Percentiles rank a stretch among this genome's conserved stretches.
phyloP scores from a whole-genome alignment of 1,140 invertebrate genomes.

The Drosophila sp. region DNA sequence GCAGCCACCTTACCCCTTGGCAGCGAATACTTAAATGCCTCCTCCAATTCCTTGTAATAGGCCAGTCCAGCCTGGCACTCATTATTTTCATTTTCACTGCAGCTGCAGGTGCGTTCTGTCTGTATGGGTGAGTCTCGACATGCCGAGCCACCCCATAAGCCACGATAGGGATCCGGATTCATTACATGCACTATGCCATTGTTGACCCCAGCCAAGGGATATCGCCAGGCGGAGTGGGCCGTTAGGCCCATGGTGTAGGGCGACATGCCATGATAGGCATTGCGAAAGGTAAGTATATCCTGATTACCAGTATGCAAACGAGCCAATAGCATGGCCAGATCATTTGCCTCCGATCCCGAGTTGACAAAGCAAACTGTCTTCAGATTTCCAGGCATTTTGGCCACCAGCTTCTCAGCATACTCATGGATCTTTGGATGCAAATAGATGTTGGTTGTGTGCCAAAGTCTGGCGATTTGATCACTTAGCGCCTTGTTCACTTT shows the following conservation, averaged over 20 bases:
- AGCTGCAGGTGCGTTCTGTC: constrained; percentile 88
- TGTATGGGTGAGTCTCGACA: constrained; percentile 95
- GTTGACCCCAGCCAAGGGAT: constrained; percentile 87
- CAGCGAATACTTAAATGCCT: constrained; percentile 90
- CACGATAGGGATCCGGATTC: constrained; percentile 95
- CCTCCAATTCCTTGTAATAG: constrained; percentile 92
- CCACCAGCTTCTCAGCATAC: constrained; percentile 92
- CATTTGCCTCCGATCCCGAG: constrained; percentile 98
- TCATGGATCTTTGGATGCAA: constrained; percentile 94
- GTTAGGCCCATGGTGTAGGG: constrained; percentile 92
- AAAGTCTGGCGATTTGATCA: constrained; percentile 91
- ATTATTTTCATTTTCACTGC: constrained; percentile 82
- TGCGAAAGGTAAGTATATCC: constrained; percentile 94
- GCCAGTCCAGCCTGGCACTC: constrained; percentile 89
- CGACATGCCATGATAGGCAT: constrained; percentile 95
- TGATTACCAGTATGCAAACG: constrained; percentile 92
- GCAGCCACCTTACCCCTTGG: constrained; percentile 91
- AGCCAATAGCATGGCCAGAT: constrained; percentile 94
- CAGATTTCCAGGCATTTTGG: constrained; percentile 92
- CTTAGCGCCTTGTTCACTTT: constrained; percentile 90
- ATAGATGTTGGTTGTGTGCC: constrained; percentile 97
- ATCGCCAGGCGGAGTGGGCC: constrained; percentile 91
- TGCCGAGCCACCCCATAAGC: constrained; percentile 93
- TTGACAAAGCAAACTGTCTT: constrained; percentile 97
- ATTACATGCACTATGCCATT: constrained; percentile 95